Evolutionary conservation across 2,113 vertebrate genomes (phyloP).

Genomic region (Mirounga angustirostris): DNA sequence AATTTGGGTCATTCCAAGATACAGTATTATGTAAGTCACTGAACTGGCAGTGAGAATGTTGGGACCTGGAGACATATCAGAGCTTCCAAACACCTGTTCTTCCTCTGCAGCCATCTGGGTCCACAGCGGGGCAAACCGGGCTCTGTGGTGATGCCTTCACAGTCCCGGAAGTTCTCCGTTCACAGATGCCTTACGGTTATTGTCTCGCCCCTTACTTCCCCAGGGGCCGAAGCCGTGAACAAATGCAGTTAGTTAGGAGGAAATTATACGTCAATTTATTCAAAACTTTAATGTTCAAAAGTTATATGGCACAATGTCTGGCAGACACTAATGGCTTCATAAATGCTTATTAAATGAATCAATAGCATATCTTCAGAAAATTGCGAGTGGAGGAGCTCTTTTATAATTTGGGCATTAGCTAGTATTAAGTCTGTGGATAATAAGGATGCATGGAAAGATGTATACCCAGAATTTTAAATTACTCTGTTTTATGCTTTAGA

Average conservation of each 20-base stretch:
- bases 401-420: background rate
- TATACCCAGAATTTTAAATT: background rate
- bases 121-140: background rate
- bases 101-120: too few relatives aligned
- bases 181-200: background rate
- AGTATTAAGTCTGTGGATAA: background rate
- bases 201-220: slow-evolving; percentile 40
- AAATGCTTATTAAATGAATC: background rate
- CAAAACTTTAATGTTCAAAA: slow-evolving; percentile 20
- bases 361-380: background rate
- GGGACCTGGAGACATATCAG: background rate
- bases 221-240: background rate
- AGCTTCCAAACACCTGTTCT: background rate
- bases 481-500: background rate
- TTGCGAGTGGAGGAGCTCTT: background rate
- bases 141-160: background rate
- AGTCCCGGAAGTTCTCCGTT: background rate
- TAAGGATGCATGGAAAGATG: background rate
- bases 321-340: background rate
- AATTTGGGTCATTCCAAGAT: background rate
- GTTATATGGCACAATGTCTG: background rate
- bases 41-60: background rate
- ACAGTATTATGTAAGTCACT: background rate
- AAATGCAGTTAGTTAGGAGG: slow-evolving; percentile 1
- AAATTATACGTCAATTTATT: slow-evolving; percentile 25